These are phyloP conservation scores for Cenopis cana DNA, from an alignment of 2,888 invertebrate genomes.

Conservation along the genomic window DNA sequence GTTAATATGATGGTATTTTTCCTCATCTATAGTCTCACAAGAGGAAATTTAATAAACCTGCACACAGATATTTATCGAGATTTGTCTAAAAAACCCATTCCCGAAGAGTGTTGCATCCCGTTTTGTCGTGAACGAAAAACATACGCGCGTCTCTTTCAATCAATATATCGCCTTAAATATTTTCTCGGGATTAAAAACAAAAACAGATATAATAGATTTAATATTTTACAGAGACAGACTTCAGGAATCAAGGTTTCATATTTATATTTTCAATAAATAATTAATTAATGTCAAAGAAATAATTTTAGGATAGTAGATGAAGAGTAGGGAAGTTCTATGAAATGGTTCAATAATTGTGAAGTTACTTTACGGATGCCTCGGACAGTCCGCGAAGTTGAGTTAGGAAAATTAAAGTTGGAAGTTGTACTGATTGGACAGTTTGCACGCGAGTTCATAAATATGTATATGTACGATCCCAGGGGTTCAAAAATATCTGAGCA, in stretches of 20 bases:
- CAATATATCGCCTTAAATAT: too few relatives aligned
- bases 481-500: too few relatives aligned
- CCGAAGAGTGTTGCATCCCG: too few relatives aligned
- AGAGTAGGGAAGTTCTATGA: not conserved
- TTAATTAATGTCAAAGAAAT: not conserved
- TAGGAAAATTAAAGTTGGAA: slow-evolving; percentile 19
- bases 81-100: too few relatives aligned
- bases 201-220: not conserved
- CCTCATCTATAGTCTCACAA: too few relatives aligned
- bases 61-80: too few relatives aligned
- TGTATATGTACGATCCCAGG: too few relatives aligned
- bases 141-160: too few relatives aligned
- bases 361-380: slow-evolving; percentile 14
- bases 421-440: slow-evolving; percentile 24
- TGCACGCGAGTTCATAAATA: not conserved
- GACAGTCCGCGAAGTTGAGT: slow-evolving; percentile 26
- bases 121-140: too few relatives aligned
- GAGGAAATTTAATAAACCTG: too few relatives aligned
- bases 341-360: slow-evolving; percentile 13
- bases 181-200: slow-evolving; percentile 8
- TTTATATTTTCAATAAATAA: not conserved
- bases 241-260: not conserved
- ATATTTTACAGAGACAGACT: not conserved
- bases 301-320: not conserved
- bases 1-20: too few relatives aligned